Percentiles rank a stretch among this genome's conserved stretches.
phyloP scores from a whole-genome alignment of 2,113 vertebrate species.

The Ophiodon elongatus region DNA sequence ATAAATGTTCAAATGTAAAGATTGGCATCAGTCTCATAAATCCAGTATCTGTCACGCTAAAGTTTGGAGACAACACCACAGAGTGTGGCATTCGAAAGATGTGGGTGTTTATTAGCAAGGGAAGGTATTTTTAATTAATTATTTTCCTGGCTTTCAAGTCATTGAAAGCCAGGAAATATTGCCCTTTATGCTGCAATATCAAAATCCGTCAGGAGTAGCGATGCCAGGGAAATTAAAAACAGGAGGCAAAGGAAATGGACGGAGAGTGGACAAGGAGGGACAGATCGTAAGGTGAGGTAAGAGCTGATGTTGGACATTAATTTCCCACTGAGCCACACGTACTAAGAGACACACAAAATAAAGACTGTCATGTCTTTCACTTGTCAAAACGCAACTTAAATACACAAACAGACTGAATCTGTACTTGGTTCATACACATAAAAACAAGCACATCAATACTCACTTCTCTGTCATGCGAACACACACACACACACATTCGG shows the following conservation, averaged over 20 bases:
- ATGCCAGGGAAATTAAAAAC: not conserved
- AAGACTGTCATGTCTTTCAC: not conserved
- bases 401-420: constrained; percentile 3
- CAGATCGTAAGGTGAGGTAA: not conserved
- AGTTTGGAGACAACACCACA: not conserved
- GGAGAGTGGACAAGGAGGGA: not conserved
- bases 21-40: not conserved
- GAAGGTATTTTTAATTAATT: not conserved
- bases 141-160: not conserved
- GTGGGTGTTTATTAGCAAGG: not conserved
- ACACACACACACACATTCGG: not conserved
- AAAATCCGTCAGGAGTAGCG: not conserved
- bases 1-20: not conserved
- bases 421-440: not conserved
- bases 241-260: not conserved
- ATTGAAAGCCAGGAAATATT: too few relatives aligned
- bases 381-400: not conserved
- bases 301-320: not conserved
- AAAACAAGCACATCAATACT: not conserved
- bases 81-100: not conserved
- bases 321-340: not conserved
- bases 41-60: not conserved
- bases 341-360: not conserved
- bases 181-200: not conserved
- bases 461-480: constrained; percentile 1